Evolutionary conservation across 2,888 invertebrate genomes (phyloP).

Genomic region (Tetragonula carbonaria): DNA sequence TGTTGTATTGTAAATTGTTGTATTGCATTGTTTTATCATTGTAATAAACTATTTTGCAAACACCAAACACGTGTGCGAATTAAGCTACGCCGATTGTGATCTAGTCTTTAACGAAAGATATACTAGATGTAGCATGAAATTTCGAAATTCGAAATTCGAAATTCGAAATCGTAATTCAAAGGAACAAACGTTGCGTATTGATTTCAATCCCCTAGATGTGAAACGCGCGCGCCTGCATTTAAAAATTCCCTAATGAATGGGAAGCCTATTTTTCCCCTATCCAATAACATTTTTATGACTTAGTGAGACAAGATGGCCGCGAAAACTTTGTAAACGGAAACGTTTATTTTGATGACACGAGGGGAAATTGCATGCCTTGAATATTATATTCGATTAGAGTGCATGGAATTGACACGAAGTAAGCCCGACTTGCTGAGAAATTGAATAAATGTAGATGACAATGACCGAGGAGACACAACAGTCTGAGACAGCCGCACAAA

Average conservation of each 20-base stretch:
- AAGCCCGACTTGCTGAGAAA: conserved; percentile 34
- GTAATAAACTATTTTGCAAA: conserved; percentile 34
- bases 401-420: conserved; percentile 28
- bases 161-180: neutral
- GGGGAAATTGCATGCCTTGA: conserved; percentile 63
- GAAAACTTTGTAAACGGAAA: conserved; percentile 61
- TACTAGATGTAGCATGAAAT: neutral
- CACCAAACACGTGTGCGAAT: neutral
- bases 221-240: neutral
- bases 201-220: conserved; percentile 28
- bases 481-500: conserved; percentile 81
- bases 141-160: neutral
- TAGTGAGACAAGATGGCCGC: conserved; percentile 66
- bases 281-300: conserved; percentile 26
- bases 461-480: conserved; percentile 86
- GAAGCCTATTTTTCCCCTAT: conserved; percentile 16
- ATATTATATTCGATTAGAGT: conserved; percentile 45
- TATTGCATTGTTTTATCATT: neutral
- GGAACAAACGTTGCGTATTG: neutral
- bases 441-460: conserved; percentile 71
- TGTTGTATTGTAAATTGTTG: conserved; percentile 10
- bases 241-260: conserved; percentile 26
- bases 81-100: neutral
- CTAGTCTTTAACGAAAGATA: neutral
- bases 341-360: conserved; percentile 64